These are phyloP conservation scores for Lamproptera curius DNA, from an alignment of 2,888 invertebrate genomes.

Conservation along the genomic window DNA sequence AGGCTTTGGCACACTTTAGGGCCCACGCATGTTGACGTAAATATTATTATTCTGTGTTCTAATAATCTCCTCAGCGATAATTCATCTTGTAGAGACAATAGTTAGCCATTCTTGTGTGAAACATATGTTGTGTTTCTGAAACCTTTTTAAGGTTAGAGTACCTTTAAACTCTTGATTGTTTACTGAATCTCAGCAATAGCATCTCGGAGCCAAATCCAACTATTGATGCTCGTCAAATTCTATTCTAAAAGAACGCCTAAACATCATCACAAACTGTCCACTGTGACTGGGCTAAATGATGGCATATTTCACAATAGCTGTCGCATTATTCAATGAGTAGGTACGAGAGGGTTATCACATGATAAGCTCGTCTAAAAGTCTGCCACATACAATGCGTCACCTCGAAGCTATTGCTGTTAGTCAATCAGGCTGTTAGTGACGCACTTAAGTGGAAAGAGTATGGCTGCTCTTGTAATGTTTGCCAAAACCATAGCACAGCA, in stretches of 20 bases:
- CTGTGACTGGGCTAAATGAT: neutral
- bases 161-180: neutral
- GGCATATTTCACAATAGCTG: neutral
- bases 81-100: no score
- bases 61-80: neutral
- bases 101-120: no score
- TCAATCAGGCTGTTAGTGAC: conserved; percentile 22
- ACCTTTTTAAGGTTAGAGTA: neutral
- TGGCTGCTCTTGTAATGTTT: conserved; percentile 25
- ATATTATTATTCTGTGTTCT: neutral
- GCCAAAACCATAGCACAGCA: conserved; percentile 32
- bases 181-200: neutral
- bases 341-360: neutral
- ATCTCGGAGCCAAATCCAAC: neutral
- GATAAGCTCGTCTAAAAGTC: neutral
- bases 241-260: neutral
- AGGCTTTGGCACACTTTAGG: neutral
- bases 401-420: conserved; percentile 23
- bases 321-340: neutral
- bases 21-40: neutral
- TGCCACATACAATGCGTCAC: neutral
- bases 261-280: neutral
- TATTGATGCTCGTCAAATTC: neutral
- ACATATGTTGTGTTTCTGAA: no score
- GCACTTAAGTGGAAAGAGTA: conserved; percentile 20